Conservation (phyloP, 2,113 vertebrate species). For the Equus quagga region DNA sequence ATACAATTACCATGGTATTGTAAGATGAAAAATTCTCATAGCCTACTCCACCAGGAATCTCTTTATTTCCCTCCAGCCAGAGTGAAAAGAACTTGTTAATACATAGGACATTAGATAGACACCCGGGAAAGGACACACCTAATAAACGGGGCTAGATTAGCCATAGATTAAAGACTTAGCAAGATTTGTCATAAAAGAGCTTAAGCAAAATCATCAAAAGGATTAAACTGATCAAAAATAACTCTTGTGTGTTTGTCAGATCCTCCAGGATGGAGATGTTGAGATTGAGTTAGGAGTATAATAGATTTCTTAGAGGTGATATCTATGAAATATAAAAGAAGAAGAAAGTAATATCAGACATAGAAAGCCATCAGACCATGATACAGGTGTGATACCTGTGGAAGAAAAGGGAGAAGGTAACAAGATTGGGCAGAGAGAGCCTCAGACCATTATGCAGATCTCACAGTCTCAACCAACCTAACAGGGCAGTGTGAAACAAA, state of each 20-base stretch:
- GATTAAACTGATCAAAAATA: not conserved
- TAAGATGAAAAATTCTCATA: not conserved
- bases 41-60: not conserved
- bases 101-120: not conserved
- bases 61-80: not conserved
- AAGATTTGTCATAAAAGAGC: not conserved
- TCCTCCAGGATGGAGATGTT: not conserved
- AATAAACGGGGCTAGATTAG: not conserved
- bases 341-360: not conserved
- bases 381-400: not conserved
- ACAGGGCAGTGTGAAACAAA: not conserved
- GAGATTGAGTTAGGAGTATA: not conserved
- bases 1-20: not conserved
- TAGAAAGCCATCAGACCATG: not conserved
- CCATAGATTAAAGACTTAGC: not conserved
- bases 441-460: not conserved
- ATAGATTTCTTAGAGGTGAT: not conserved
- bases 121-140: not conserved
- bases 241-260: not conserved
- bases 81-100: not conserved
- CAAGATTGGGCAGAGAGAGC: not conserved
- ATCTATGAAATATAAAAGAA: not conserved
- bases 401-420: not conserved
- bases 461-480: not conserved
- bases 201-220: slow-evolving; percentile 1